A percentile compares a stretch with the other conserved stretches of the same genome.
phyloP scores from a whole-genome alignment of 2,797 vertebrate species.

The Pseudomugil tenellus region DNA sequence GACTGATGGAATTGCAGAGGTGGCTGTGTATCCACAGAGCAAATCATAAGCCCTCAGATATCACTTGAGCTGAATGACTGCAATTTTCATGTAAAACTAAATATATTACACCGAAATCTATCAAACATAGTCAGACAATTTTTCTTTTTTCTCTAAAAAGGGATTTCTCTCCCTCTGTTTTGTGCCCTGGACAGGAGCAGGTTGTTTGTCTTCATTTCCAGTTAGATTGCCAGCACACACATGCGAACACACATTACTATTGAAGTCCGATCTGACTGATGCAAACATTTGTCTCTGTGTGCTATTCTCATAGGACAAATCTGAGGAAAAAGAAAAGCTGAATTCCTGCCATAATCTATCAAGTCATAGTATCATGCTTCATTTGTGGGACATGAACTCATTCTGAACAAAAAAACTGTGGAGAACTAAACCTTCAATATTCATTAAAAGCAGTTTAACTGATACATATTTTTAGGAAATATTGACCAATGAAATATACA shows the following conservation, averaged over 20 bases:
- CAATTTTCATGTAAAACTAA: slow-evolving; percentile 76
- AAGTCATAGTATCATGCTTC: slow-evolving; percentile 33
- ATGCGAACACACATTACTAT: slow-evolving; percentile 1
- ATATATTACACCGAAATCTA: slow-evolving; percentile 67
- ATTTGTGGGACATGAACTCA: neutral
- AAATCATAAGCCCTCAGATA: slow-evolving; percentile 73
- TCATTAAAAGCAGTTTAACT: no score
- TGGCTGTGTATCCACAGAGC: slow-evolving; percentile 75
- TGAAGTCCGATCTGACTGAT: slow-evolving; percentile 50
- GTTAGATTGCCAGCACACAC: slow-evolving; percentile 28
- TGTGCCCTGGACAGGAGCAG: slow-evolving; percentile 36
- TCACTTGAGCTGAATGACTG: slow-evolving; percentile 65
- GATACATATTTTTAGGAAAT: no score
- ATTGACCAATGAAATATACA: no score
- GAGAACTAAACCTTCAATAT: no score
- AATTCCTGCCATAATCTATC: slow-evolving; percentile 57
- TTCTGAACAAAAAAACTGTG: slow-evolving; percentile 5
- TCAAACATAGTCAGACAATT: slow-evolving; percentile 53
- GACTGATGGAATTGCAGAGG: slow-evolving; percentile 82
- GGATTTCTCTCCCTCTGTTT: slow-evolving; percentile 4
- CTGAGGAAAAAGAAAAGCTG: slow-evolving; percentile 51
- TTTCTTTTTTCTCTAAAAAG: slow-evolving; percentile 43
- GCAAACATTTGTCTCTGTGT: slow-evolving; percentile 52
- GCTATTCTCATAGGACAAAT: slow-evolving; percentile 29
- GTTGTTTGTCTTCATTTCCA: slow-evolving; percentile 71